Evolutionary conservation across 2,888 invertebrate species (phyloP).

Genomic region (Rhamnusium bicolor): DNA sequence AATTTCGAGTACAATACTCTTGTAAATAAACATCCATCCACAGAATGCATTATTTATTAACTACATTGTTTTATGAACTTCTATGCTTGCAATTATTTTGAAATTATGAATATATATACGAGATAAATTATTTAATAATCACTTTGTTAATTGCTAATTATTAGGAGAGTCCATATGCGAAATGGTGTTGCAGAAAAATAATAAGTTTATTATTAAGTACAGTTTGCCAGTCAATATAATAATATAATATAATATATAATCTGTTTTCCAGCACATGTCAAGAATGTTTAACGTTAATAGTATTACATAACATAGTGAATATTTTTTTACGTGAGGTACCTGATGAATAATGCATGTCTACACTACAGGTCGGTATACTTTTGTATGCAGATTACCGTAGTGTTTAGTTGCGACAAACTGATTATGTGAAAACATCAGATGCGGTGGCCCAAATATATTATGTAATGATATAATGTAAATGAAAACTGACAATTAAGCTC

Average conservation of each 20-base stretch:
- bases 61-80: constrained; percentile 1
- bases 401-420: background rate
- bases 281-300: background rate
- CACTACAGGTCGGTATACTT: background rate
- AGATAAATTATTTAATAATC: constrained; percentile 16
- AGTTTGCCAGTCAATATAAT: background rate
- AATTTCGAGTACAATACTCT: background rate
- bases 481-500: too few relatives aligned
- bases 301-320: background rate
- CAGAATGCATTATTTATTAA: background rate
- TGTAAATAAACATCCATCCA: background rate
- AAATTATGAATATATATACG: background rate
- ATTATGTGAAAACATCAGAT: background rate
- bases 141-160: constrained; percentile 15
- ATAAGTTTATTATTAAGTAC: background rate
- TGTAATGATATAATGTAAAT: too few relatives aligned
- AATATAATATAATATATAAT: background rate
- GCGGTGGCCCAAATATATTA: background rate
- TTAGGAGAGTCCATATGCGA: background rate
- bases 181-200: background rate
- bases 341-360: constrained; percentile 4
- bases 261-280: background rate
- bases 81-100: background rate
- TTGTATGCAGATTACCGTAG: background rate
- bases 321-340: background rate